Conservation (phyloP, 1,140 invertebrate species). For the Goniozus legneri region DNA sequence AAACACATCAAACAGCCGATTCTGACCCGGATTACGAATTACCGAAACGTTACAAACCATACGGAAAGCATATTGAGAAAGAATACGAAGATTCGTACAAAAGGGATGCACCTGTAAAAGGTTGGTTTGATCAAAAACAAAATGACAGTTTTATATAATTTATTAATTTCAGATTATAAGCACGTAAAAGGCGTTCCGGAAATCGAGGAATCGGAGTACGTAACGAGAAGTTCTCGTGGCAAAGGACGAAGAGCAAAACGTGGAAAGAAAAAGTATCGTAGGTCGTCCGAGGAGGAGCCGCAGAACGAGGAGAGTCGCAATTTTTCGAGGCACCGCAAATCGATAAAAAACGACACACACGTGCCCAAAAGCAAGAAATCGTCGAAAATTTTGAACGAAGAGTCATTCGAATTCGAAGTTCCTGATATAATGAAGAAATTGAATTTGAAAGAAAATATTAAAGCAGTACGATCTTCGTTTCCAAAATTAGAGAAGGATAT, state of each 20-base stretch:
- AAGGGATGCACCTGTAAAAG: slow-evolving; percentile 23
- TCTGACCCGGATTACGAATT: slow-evolving; percentile 10
- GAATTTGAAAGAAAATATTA: background rate
- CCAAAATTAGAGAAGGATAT: too few species aligned
- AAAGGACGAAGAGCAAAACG: too few species aligned
- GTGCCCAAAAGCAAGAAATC: slow-evolving; percentile 5
- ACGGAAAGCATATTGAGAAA: slow-evolving; percentile 26
- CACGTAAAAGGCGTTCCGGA: slow-evolving; percentile 25
- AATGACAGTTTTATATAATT: background rate
- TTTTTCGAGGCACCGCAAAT: slow-evolving; percentile 5
- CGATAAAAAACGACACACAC: too few species aligned
- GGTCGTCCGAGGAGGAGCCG: too few species aligned
- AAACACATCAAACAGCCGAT: slow-evolving; percentile 16
- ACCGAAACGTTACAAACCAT: slow-evolving; percentile 14
- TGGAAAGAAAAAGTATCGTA: too few species aligned
- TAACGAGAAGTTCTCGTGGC: too few species aligned
- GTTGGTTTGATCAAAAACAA: slow-evolving; percentile 21
- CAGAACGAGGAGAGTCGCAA: slow-evolving; percentile 1
- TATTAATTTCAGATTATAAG: slow-evolving; percentile 23
- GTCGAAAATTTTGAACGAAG: slow-evolving; percentile 14
- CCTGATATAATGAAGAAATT: slow-evolving; percentile 4
- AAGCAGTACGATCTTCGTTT: too few species aligned
- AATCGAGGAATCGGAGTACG: slow-evolving; percentile 17
- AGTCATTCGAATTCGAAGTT: slow-evolving; percentile 30
- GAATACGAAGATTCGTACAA: slow-evolving; percentile 37